These are phyloP conservation scores for Talpa occidentalis DNA, from an alignment of 2,113 vertebrate genomes.

Conservation along the genomic window DNA sequence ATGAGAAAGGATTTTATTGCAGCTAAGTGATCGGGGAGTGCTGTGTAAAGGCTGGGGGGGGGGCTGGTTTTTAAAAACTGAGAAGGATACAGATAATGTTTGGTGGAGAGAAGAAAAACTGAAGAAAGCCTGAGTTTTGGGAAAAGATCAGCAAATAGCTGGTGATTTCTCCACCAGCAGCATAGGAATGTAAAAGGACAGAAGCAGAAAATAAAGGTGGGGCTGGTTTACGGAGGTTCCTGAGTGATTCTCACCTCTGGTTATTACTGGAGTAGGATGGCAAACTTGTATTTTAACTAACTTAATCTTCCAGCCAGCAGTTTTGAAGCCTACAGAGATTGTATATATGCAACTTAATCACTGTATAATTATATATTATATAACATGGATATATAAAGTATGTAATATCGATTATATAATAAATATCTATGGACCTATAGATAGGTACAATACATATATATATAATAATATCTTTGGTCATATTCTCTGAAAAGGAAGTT, in stretches of 20 bases:
- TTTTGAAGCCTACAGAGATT: not conserved
- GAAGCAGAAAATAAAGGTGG: not conserved
- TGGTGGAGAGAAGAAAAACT: not conserved
- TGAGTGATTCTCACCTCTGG: not conserved
- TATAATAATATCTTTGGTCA: not conserved
- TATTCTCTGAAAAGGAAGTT: not conserved
- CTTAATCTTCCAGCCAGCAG: not conserved
- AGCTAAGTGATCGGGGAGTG: not conserved
- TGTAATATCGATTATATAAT: no score
- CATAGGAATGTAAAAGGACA: not conserved
- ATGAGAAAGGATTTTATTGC: not conserved
- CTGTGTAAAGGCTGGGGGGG: not conserved
- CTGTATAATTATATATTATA: no score
- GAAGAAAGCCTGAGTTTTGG: not conserved
- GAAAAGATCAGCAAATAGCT: not conserved
- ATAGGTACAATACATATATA: not conserved
- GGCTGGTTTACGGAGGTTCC: not conserved
- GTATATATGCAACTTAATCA: no score
- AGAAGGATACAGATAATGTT: not conserved
- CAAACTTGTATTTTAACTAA: not conserved
- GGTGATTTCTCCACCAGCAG: not conserved
- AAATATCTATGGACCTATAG: no score
- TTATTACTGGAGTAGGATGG: fast-evolving
- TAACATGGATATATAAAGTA: no score
- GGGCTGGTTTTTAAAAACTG: not conserved